Evolutionary conservation across 2,113 vertebrate species (phyloP).

Genomic region (Thinocorus orbignyianus): DNA sequence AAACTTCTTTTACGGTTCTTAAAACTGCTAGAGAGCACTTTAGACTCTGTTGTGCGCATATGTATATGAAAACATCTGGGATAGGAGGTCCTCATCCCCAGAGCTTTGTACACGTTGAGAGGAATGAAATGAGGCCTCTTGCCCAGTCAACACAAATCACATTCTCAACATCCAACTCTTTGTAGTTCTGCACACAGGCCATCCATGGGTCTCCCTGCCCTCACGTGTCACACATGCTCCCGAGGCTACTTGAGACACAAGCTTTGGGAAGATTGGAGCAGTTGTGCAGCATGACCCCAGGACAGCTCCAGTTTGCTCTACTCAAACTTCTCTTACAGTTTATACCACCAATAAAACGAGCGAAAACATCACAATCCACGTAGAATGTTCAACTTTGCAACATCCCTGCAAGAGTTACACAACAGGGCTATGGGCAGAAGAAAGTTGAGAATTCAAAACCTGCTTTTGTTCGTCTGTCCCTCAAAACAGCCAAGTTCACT

Average conservation of each 20-base stretch:
- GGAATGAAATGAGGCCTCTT: not conserved
- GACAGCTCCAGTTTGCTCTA: not conserved
- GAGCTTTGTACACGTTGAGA: not conserved
- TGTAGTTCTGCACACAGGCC: not conserved
- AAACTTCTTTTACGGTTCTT: not conserved
- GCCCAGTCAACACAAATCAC: not conserved
- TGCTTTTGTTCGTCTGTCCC: not conserved
- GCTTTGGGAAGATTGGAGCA: not conserved
- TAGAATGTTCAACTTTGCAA: not conserved
- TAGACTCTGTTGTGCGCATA: not conserved
- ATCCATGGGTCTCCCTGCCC: not conserved
- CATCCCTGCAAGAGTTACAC: not conserved
- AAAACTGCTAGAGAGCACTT: not conserved
- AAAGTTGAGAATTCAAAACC: not conserved
- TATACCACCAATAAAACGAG: not conserved
- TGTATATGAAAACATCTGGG: not conserved
- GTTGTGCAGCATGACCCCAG: not conserved
- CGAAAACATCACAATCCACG: not conserved
- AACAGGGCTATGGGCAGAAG: not conserved
- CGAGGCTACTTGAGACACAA: fast-evolving
- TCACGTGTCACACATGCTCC: fast-evolving
- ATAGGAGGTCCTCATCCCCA: not conserved
- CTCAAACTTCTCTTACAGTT: not conserved
- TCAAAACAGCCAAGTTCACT: not conserved
- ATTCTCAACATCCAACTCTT: not conserved